Evolutionary conservation across 2,888 invertebrate genomes (phyloP), one percentile per base, ranked within the genome.

Genomic region (Helleia helle): DNA sequence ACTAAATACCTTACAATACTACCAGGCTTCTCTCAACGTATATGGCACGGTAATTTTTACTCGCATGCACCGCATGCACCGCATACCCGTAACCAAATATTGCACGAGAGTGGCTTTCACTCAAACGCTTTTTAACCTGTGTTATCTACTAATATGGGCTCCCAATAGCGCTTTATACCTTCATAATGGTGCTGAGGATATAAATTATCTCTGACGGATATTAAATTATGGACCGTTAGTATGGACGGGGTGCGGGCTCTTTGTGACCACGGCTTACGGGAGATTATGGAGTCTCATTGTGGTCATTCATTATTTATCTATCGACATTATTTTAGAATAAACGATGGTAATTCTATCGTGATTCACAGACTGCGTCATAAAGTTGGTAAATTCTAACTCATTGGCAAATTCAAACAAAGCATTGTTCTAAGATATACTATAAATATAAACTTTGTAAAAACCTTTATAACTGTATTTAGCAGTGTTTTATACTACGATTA

Each of bases 171-270:
- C 25, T 22, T 36, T 34, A 38, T 42, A 34, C 22, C 22, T 34
- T 34, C 17, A 34, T 22, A 34, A 34, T 34, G 34, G 34, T 34
- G 31, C 18, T 31, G 34, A 34, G 34, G 34, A 34, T 34, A 34
- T 34, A 34, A 34, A 34, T 34, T 34, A 18, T 34, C 22, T 34
- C 51, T 71, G 65, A 65, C 84, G 84, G 84, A 84, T 83, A 81
- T 84, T 83, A 77, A 83, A 83, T 84, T 83, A 84, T 75, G 63
- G 59, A 56, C 67, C 66, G 71, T 71, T 65, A 66, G 62, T 62
- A 64, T 63, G 64, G 62, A 57, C 53, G 55, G 50, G 65, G 70
- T 79, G 75, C 75, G 77, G 80, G 79, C 55, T 59, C 70, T 54
- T 79, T 79, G 70, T 73, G 52, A 34, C 34, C 34, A 42, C 17